Evolutionary conservation across 2,797 vertebrate species (phyloP).

Genomic region (Aselliscus stoliczkanus): DNA sequence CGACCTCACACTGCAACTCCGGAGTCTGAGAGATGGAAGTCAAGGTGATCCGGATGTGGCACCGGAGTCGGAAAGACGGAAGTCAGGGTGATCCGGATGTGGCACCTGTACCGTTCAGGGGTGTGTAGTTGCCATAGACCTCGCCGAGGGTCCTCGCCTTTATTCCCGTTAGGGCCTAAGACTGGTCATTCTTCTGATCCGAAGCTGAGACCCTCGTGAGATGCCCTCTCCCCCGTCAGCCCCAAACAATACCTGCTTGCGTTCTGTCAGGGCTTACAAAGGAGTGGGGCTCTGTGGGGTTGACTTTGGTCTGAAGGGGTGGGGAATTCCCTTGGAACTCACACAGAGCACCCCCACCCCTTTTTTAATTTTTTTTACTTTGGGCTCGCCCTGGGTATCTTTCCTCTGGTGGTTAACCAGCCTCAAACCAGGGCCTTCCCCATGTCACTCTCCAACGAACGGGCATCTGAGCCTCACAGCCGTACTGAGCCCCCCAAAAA

Average conservation of each 20-base stretch:
- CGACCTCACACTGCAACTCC: neutral
- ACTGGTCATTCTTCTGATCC: too few relatives aligned
- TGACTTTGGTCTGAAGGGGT: rapidly evolving
- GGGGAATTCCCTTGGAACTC: neutral
- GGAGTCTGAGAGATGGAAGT: neutral
- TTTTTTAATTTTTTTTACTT: too few relatives aligned
- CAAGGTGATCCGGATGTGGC: neutral
- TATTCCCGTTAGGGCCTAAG: neutral
- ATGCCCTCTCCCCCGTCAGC: too few relatives aligned
- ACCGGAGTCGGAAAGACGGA: neutral
- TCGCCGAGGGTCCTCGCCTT: neutral
- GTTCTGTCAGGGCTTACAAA: too few relatives aligned
- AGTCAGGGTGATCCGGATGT: neutral
- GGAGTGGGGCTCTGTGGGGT: rapidly evolving
- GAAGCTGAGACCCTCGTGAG: too few relatives aligned
- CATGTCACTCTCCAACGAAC: neutral
- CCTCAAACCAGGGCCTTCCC: neutral
- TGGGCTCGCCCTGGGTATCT: neutral
- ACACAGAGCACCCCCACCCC: neutral
- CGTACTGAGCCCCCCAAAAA: neutral
- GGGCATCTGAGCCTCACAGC: neutral
- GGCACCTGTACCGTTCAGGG: too few relatives aligned
- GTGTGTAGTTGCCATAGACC: neutral
- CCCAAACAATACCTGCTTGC: too few relatives aligned
- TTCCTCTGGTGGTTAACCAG: neutral